These are phyloP conservation scores for Lepeophtheirus nordmannii DNA, from an alignment of 2,888 invertebrate genomes.

Conservation along the genomic window DNA sequence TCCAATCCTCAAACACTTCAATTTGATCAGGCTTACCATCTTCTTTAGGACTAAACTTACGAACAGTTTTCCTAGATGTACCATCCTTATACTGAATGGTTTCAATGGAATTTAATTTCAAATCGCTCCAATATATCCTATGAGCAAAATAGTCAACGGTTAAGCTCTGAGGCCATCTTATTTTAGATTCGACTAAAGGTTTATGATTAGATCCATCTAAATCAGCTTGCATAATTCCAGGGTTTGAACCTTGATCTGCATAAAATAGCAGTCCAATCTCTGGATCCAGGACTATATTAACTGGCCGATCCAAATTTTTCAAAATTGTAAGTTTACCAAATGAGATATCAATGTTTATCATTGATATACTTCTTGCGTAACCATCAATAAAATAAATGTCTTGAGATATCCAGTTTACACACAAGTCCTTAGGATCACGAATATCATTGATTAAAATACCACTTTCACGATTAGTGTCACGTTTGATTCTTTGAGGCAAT, in stretches of 20 bases:
- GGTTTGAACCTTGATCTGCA: slow-evolving; percentile 51
- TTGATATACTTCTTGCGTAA: slow-evolving; percentile 37
- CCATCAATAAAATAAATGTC: slow-evolving; percentile 54
- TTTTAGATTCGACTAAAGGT: slow-evolving; percentile 42
- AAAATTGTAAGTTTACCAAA: slow-evolving; percentile 38
- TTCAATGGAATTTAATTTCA: slow-evolving; percentile 56
- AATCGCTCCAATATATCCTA: slow-evolving; percentile 70
- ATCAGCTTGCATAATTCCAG: slow-evolving; percentile 47
- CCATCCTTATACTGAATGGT: slow-evolving; percentile 49
- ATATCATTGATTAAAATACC: slow-evolving; percentile 36
- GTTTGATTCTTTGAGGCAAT: not conserved
- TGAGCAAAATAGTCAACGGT: slow-evolving; percentile 55
- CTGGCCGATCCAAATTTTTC: slow-evolving; percentile 45
- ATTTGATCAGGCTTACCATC: slow-evolving; percentile 49
- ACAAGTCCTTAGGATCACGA: slow-evolving; percentile 53
- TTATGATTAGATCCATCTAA: slow-evolving; percentile 48
- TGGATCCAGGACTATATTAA: slow-evolving; percentile 53
- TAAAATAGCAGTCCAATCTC: slow-evolving; percentile 53
- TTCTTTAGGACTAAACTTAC: slow-evolving; percentile 40
- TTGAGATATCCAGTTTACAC: slow-evolving; percentile 52
- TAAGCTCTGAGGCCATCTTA: slow-evolving; percentile 57
- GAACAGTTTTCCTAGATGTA: slow-evolving; percentile 45
- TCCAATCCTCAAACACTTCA: slow-evolving; percentile 54
- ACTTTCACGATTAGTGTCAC: slow-evolving; percentile 24
- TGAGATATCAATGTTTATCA: slow-evolving; percentile 44